phyloP scores from a whole-genome alignment of 2,113 vertebrate genomes.

The Proterorhinus semilunaris region DNA sequence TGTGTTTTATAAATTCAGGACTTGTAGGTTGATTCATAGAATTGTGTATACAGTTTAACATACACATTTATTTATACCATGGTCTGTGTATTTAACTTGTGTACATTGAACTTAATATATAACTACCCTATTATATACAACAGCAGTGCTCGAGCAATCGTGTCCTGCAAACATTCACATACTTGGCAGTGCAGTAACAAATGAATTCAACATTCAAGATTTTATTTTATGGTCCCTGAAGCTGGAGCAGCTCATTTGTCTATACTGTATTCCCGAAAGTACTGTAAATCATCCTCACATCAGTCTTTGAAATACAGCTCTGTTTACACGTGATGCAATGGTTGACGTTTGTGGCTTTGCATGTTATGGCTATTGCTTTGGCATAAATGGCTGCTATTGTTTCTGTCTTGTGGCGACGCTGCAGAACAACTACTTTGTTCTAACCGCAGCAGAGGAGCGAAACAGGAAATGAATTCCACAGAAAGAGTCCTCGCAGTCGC shows the following conservation, averaged over 20 bases:
- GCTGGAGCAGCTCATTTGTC: not conserved
- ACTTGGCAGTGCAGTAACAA: slow-evolving; percentile 3
- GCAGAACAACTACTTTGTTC: slow-evolving; percentile 49
- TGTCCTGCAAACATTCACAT: slow-evolving; percentile 9
- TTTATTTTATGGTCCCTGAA: not conserved
- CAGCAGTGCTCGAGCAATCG: not conserved
- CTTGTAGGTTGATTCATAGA: not conserved
- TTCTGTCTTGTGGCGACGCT: slow-evolving; percentile 42
- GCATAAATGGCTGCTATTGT: slow-evolving; percentile 47
- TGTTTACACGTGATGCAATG: slow-evolving; percentile 13
- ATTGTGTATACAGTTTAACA: not conserved
- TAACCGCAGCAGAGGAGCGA: slow-evolving; percentile 41
- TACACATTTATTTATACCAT: not conserved
- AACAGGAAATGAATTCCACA: slow-evolving; percentile 66
- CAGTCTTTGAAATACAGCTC: slow-evolving; percentile 17
- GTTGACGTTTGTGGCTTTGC: slow-evolving; percentile 20
- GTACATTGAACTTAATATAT: not conserved
- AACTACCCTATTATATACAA: not conserved
- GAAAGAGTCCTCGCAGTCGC: slow-evolving; percentile 12
- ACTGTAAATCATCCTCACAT: slow-evolving; percentile 8
- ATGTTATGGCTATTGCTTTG: slow-evolving; percentile 32
- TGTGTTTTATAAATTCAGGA: not conserved
- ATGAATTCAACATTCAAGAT: slow-evolving; percentile 7
- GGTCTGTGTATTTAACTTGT: no score
- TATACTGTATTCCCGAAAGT: not conserved